Evolutionary conservation across 2,113 vertebrate species (phyloP).

Genomic region (Glaucidium brasilianum): DNA sequence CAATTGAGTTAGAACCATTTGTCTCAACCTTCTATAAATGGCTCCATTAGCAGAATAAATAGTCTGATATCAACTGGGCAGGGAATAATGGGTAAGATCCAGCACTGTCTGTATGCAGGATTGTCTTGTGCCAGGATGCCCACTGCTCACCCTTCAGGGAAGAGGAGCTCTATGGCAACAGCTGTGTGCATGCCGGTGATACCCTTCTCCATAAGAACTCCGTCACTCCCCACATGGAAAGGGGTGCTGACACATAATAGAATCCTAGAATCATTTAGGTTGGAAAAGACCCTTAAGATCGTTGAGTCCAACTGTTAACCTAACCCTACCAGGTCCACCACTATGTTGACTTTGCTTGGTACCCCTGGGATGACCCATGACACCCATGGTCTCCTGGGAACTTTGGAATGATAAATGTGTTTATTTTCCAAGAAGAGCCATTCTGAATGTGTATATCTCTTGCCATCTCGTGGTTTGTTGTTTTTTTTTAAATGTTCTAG

Average conservation of each 20-base stretch:
- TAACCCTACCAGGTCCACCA: not conserved
- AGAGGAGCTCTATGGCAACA: not conserved
- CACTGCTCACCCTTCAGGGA: not conserved
- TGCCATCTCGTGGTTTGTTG: not conserved
- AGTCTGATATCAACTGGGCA: not conserved
- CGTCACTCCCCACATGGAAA: not conserved
- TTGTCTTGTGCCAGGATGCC: not conserved
- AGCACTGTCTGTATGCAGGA: not conserved
- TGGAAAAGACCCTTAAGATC: not conserved
- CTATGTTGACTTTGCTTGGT: not conserved
- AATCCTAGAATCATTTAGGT: not conserved
- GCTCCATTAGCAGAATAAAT: not conserved
- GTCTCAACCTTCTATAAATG: not conserved
- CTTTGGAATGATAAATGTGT: not conserved
- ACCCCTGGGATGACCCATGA: not conserved
- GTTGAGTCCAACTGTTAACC: not conserved
- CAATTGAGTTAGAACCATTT: not conserved
- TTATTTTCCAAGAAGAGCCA: not conserved
- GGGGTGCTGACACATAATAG: not conserved
- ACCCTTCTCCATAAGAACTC: not conserved
- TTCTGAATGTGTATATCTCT: not conserved
- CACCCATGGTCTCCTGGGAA: not conserved
- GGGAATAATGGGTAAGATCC: not conserved
- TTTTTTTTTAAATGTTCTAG: not conserved
- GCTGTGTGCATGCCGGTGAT: fast-evolving